These are phyloP conservation scores for Ethmia dodecea DNA, from an alignment of 2,888 invertebrate species.

Conservation along the genomic window DNA sequence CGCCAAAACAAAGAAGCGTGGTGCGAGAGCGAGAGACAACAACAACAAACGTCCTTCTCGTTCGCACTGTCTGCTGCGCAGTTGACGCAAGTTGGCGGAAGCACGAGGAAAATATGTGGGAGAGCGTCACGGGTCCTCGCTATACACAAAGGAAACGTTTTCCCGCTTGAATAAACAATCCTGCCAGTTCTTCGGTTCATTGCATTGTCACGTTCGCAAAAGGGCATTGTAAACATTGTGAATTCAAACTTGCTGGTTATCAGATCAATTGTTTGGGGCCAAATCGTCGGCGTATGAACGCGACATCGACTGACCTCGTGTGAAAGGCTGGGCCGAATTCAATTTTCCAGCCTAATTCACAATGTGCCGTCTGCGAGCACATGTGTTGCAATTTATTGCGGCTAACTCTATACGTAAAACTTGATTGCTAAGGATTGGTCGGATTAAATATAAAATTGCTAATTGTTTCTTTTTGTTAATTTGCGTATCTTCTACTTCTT, in stretches of 20 bases:
- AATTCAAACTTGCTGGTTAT: conserved; percentile 36
- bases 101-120: conserved; percentile 46
- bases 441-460: too few relatives aligned
- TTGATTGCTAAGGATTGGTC: too few relatives aligned
- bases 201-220: conserved; percentile 40
- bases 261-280: conserved; percentile 42
- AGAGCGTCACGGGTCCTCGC: conserved; percentile 33
- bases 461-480: too few relatives aligned
- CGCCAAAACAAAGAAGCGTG: conserved; percentile 76
- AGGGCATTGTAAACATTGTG: conserved; percentile 35
- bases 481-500: too few relatives aligned
- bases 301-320: conserved; percentile 36
- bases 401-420: conserved; percentile 38
- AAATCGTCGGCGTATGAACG: conserved; percentile 35
- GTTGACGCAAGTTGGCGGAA: conserved; percentile 63
- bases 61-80: conserved; percentile 66
- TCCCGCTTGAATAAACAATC: conserved; percentile 36
- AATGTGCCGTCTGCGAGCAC: conserved; percentile 30
- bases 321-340: conserved; percentile 53
- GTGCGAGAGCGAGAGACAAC: conserved; percentile 54
- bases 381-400: conserved; percentile 47
- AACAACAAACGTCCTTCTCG: conserved; percentile 65
- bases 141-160: conserved; percentile 41
- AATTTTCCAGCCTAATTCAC: conserved; percentile 64
- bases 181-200: conserved; percentile 24